phyloP scores from a whole-genome alignment of 2,888 invertebrate genomes.

The Dynastes hyllus region DNA sequence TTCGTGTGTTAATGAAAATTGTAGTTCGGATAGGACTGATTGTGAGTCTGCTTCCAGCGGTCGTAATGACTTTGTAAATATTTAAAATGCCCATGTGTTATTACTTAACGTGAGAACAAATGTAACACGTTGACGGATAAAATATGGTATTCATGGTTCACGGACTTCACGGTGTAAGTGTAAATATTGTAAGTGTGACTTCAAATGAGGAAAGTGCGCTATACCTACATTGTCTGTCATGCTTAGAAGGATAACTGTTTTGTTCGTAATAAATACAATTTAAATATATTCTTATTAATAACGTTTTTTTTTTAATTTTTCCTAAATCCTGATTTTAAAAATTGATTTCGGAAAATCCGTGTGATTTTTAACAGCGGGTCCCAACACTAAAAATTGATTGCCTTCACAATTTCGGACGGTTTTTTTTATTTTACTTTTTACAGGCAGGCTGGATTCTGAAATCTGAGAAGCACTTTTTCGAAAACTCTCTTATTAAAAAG shows the following conservation, averaged over 20 bases:
- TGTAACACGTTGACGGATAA: slow-evolving; percentile 30
- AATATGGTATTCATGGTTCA: slow-evolving; percentile 32
- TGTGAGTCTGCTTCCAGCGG: slow-evolving; percentile 23
- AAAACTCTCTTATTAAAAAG: no score
- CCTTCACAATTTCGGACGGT: no score
- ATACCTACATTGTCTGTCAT: not conserved
- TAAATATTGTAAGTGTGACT: slow-evolving; percentile 26
- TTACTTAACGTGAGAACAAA: slow-evolving; percentile 34
- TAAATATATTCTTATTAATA: not conserved
- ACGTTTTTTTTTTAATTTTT: no score
- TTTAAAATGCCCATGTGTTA: slow-evolving; percentile 33
- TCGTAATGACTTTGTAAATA: slow-evolving; percentile 30
- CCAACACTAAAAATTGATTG: no score
- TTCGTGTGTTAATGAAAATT: not conserved
- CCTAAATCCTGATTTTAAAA: no score
- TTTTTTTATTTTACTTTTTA: no score
- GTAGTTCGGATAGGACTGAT: slow-evolving; percentile 14
- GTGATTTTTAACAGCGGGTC: no score
- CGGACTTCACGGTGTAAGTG: slow-evolving; percentile 21
- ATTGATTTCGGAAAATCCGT: no score
- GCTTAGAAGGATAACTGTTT: not conserved
- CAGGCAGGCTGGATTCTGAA: no score
- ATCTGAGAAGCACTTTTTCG: no score
- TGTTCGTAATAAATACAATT: not conserved
- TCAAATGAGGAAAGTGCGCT: slow-evolving; percentile 13